Conservation (phyloP, 2,888 invertebrate genomes). For the Synanthedon myopaeformis region DNA sequence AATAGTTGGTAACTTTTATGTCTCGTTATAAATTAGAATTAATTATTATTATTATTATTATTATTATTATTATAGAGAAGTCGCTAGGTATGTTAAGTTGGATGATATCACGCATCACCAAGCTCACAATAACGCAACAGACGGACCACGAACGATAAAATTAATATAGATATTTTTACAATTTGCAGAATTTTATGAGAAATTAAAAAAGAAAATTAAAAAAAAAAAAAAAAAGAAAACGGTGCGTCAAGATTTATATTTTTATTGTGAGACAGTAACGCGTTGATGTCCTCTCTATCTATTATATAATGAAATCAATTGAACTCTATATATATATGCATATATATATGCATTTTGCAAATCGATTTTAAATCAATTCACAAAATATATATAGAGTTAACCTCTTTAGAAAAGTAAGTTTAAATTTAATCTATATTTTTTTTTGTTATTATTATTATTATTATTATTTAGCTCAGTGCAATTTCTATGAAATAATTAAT, state of each 20-base stretch:
- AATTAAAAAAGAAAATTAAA: constrained; percentile 17
- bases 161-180: constrained; percentile 60
- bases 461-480: constrained; percentile 11
- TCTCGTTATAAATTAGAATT: no score
- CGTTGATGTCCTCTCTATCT: constrained; percentile 29
- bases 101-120: constrained; percentile 40
- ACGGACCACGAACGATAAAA: constrained; percentile 42
- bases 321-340: no score
- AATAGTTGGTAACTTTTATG: not conserved
- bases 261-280: constrained; percentile 32
- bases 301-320: no score
- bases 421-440: constrained; percentile 11
- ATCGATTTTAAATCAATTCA: constrained; percentile 10
- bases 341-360: no score
- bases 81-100: constrained; percentile 30
- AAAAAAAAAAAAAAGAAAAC: constrained; percentile 2
- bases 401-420: constrained; percentile 15
- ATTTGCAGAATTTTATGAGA: constrained; percentile 27
- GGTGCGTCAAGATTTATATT: constrained; percentile 18
- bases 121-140: constrained; percentile 49
- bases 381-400: constrained; percentile 10
- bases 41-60: no score
- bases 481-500: constrained; percentile 7
- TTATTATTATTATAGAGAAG: constrained; percentile 6
- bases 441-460: constrained; percentile 6